Base-by-base conservation (phyloP, 2,113 vertebrate genomes). In the Carassius gibelio region DNA sequence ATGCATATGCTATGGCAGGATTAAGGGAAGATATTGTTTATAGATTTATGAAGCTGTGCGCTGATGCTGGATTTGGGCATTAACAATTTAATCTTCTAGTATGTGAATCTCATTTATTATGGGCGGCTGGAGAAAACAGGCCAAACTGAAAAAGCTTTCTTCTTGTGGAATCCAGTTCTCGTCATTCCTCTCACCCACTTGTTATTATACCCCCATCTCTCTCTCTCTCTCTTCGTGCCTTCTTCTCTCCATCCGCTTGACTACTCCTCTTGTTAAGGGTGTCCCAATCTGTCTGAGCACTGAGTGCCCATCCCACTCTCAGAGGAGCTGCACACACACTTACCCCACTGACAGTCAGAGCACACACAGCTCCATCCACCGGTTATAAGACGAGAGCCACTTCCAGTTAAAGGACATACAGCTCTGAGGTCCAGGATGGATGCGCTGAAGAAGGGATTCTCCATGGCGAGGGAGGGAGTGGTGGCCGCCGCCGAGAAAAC, bases 401-500 rank as follows among this genome's bases (percentile, higher is more conserved):
- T 61, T 55, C 66, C 84, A 75, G 71, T 62, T 81, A 59, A 72
- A 86, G 75, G 85, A 87, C 57, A 84, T 38, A 59, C 45, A 74
- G 34, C 23, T 62, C 62, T 5, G 81, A 26, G 15, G 11, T 81
- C 88, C 88, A 94, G 74, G 68, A 99, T 99, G 98, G 98, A 99
- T 82, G 97, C 96, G 91, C 93, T 99, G 82, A 99, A 97, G 96
- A 99, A 99, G 91, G 98, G 98, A 62, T 98, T 99, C 93, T 99
- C 97, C 89, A 99, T 99, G 30, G 98, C 98, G 87, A 99, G 97
- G 92, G 98, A 99, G 93, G 98, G 98, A 11, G 96, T 99, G 93
- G 98, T 98, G 90, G 97, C 97, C 8, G 98, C 98, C 0, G 98
- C 97, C 57, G 98, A 99, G 86, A 99, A 99, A 94, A 99, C 98